Conservation (phyloP, 2,113 vertebrate species). For the Forbesichthys agassizii region DNA sequence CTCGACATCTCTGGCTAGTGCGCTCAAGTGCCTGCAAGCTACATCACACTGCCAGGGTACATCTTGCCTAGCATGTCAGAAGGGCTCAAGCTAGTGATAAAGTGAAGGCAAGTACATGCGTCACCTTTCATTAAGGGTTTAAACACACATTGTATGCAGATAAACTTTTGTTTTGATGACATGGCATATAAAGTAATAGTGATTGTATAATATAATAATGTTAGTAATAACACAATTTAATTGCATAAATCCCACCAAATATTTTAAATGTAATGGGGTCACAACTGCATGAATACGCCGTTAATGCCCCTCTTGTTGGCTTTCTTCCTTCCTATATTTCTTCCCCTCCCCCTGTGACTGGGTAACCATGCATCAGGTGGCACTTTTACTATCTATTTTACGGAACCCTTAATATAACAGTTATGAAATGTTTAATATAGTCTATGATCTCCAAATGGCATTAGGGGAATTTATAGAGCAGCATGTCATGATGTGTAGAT, state of each 20-base stretch:
- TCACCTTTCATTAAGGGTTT: too few species aligned
- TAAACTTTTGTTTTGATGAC: too few species aligned
- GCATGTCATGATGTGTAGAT: slow-evolving; percentile 1
- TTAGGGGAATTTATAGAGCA: slow-evolving; percentile 23
- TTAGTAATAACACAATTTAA: too few species aligned
- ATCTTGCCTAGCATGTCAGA: slow-evolving; percentile 40
- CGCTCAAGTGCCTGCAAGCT: slow-evolving; percentile 58
- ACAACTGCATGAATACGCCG: not conserved
- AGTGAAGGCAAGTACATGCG: too few species aligned
- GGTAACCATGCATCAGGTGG: slow-evolving; percentile 55
- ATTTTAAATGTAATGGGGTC: too few species aligned
- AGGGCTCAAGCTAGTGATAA: slow-evolving; percentile 18
- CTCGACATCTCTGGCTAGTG: slow-evolving; percentile 44
- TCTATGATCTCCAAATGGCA: slow-evolving; percentile 23
- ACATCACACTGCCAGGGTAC: slow-evolving; percentile 33
- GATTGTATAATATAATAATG: too few species aligned
- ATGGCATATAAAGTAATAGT: too few species aligned
- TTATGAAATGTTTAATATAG: slow-evolving; percentile 42
- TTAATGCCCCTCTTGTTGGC: slow-evolving; percentile 3
- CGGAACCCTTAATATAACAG: slow-evolving; percentile 37
- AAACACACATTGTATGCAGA: too few species aligned
- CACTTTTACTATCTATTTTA: slow-evolving; percentile 61
- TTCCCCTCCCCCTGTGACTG: not conserved
- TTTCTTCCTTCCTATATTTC: slow-evolving; percentile 1
- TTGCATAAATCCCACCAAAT: too few species aligned